These are phyloP conservation scores for Dasyprocta punctata DNA, from an alignment of 2,113 vertebrate species.

Conservation along the genomic window DNA sequence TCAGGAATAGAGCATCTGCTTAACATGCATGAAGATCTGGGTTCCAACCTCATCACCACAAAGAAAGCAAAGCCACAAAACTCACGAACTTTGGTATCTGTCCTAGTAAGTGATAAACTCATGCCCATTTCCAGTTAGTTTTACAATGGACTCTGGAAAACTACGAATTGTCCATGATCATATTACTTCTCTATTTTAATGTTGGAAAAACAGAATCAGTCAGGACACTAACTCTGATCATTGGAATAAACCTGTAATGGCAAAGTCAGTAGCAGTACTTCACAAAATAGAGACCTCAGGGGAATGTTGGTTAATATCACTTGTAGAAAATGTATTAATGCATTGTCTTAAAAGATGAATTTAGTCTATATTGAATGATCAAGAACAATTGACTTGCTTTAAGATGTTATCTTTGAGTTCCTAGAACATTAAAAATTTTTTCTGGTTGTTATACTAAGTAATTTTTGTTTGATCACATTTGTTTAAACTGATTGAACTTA, in stretches of 20 bases:
- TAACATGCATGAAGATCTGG: background rate
- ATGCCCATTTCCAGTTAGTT: background rate
- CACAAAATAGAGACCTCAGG: background rate
- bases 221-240: constrained; percentile 62
- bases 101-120: background rate
- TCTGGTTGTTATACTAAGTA: background rate
- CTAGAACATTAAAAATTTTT: constrained; percentile 19
- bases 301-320: background rate
- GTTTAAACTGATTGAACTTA: background rate
- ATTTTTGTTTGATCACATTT: background rate
- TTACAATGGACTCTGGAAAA: background rate
- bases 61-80: background rate
- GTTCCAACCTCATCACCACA: background rate
- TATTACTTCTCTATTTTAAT: constrained; percentile 11
- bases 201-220: constrained; percentile 58
- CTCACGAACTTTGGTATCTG: background rate
- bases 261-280: constrained; percentile 43
- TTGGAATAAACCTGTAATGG: constrained; percentile 56
- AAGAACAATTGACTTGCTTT: constrained; percentile 32
- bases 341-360: constrained; percentile 30
- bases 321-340: constrained; percentile 39
- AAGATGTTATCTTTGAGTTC: background rate
- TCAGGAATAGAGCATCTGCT: background rate
- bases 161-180: constrained; percentile 18
- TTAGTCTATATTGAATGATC: background rate